A percentile compares a stretch with the other conserved stretches of the same genome.
Conservation (phyloP, 2,888 invertebrate species). For the Pinctada fucata region DNA sequence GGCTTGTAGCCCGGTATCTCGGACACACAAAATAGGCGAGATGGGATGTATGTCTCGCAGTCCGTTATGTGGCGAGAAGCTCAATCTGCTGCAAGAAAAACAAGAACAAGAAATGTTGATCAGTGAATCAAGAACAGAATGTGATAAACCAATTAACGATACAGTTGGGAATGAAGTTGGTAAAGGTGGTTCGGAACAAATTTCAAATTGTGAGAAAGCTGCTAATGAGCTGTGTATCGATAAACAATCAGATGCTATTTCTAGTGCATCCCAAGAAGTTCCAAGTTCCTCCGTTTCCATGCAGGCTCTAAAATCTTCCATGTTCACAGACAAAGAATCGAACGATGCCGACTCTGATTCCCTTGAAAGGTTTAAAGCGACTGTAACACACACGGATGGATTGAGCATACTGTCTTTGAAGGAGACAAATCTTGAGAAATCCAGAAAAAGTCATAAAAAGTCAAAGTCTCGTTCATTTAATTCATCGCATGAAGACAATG, state of each 20-base stretch:
- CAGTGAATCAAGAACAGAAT: no score
- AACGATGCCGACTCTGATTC: neutral
- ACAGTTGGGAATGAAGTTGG: neutral
- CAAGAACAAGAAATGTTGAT: neutral
- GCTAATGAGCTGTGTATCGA: neutral
- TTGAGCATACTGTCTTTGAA: conserved; percentile 15
- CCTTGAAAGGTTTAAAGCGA: conserved; percentile 19
- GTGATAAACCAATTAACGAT: neutral
- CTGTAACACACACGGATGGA: conserved; percentile 20
- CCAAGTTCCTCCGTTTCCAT: neutral
- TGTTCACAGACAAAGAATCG: neutral
- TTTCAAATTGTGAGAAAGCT: neutral
- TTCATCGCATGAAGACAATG: neutral
- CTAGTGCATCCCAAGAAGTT: neutral
- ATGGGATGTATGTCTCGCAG: neutral
- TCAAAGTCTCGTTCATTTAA: neutral
- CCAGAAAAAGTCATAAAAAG: neutral
- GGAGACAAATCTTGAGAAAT: neutral
- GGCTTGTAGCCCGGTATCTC: neutral
- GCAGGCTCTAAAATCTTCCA: neutral
- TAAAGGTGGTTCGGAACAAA: neutral
- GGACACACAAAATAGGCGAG: neutral
- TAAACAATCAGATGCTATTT: neutral
- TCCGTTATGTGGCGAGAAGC: neutral
- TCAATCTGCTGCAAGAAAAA: neutral